phyloP scores from a whole-genome alignment of 1,140 invertebrate species.

The Polypedilum vanderplanki region DNA sequence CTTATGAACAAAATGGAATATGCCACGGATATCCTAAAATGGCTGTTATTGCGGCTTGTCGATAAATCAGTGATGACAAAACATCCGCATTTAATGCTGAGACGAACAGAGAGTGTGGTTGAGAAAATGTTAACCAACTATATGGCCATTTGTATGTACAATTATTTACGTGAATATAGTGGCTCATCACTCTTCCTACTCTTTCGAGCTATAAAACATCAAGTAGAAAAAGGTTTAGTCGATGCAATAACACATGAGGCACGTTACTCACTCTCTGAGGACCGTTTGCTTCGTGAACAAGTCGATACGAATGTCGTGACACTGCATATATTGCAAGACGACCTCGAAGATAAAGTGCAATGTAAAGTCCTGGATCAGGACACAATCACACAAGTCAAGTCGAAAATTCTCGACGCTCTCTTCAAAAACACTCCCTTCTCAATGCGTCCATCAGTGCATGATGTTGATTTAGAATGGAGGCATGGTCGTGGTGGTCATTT shows the following conservation, averaged over 20 bases:
- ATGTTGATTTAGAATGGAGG: constrained; percentile 90
- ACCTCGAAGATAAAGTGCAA: constrained; percentile 88
- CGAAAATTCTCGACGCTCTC: constrained; percentile 94
- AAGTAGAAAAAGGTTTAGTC: constrained; percentile 96
- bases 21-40: constrained; percentile 84
- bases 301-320: constrained; percentile 84
- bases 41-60: constrained; percentile 77
- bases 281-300: constrained; percentile 87
- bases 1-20: constrained; percentile 96
- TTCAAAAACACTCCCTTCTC: constrained; percentile 96
- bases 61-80: constrained; percentile 85
- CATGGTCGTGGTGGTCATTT: constrained; percentile 86
- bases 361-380: constrained; percentile 97
- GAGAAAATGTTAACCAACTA: constrained; percentile 99
- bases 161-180: constrained; percentile 89
- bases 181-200: constrained; percentile 91
- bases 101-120: constrained; percentile 94
- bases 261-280: constrained; percentile 93
- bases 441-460: constrained; percentile 80
- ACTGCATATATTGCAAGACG: constrained; percentile 86
- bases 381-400: constrained; percentile 96
- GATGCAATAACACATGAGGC: constrained; percentile 95
- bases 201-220: constrained; percentile 97
- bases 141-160: constrained; percentile 97
- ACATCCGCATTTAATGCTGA: constrained; percentile 85